A percentile compares a stretch with the other conserved stretches of the same genome.
These are phyloP conservation scores for Lamellibrachia luymesi DNA, from an alignment of 1,140 invertebrate species.

Conservation along the genomic window DNA sequence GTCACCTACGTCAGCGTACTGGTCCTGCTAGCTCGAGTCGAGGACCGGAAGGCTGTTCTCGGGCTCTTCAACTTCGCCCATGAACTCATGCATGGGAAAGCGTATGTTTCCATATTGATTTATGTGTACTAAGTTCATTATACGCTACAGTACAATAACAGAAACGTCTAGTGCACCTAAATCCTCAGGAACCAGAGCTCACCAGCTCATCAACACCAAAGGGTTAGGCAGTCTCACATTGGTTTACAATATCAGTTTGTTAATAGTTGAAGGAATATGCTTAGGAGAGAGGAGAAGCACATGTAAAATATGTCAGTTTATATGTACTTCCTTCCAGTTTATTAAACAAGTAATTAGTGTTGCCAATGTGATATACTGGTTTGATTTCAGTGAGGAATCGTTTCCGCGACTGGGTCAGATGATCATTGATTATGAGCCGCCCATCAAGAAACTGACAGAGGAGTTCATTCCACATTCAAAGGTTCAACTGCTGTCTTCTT, in stretches of 20 bases:
- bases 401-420: constrained; percentile 94
- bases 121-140: constrained; percentile 7
- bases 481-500: constrained; percentile 30
- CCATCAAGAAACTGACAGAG: constrained; percentile 92
- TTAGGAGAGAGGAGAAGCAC: too few relatives aligned
- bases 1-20: constrained; percentile 92
- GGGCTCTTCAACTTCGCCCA: constrained; percentile 96
- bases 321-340: too few relatives aligned
- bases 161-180: too few relatives aligned
- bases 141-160: background rate
- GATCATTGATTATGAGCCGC: constrained; percentile 96
- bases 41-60: constrained; percentile 94
- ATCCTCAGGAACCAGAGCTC: too few relatives aligned
- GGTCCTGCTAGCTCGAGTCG: constrained; percentile 92
- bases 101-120: constrained; percentile 47
- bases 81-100: constrained; percentile 89
- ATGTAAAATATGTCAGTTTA: too few relatives aligned
- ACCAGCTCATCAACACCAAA: too few relatives aligned
- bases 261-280: too few relatives aligned
- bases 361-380: background rate
- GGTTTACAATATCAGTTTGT: too few relatives aligned
- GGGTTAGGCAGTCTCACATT: too few relatives aligned
- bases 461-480: constrained; percentile 95
- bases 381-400: constrained; percentile 71
- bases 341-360: background rate